A percentile compares a stretch with the other conserved stretches of the same genome.
Conservation (phyloP, 1,140 invertebrate genomes). For the Formica selysi region DNA sequence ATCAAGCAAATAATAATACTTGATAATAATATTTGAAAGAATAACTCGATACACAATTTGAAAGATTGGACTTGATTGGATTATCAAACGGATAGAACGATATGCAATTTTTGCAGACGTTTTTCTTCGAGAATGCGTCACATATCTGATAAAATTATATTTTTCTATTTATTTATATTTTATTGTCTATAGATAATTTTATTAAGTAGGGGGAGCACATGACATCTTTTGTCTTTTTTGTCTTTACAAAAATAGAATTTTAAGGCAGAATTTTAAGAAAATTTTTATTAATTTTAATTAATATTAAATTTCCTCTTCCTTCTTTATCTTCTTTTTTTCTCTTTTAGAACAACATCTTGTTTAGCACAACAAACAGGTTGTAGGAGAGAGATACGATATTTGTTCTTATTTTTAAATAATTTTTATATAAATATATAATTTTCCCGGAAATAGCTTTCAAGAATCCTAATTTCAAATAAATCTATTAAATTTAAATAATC, state of each 20-base stretch:
- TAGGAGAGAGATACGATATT: not conserved
- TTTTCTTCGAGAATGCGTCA: not conserved
- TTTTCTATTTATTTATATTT: not conserved
- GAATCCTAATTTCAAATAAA: not conserved
- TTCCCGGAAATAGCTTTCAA: not conserved
- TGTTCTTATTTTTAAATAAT: not conserved
- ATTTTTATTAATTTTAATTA: conserved; percentile 11
- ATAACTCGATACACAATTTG: conserved; percentile 73
- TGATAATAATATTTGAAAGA: not conserved
- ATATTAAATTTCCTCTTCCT: not conserved
- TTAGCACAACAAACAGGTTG: not conserved
- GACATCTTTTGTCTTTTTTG: not conserved
- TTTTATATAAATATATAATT: not conserved
- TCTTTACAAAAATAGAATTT: not conserved
- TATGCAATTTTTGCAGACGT: conserved; percentile 7
- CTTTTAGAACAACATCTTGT: too few relatives aligned
- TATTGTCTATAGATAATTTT: conserved; percentile 9
- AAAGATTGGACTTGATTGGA: conserved; percentile 75
- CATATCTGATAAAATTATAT: not conserved
- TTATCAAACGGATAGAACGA: conserved; percentile 73
- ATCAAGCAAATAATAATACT: conserved; percentile 70
- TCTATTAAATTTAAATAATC: not conserved
- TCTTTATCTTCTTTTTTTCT: not conserved
- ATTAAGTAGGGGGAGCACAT: not conserved
- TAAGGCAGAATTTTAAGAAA: not conserved